Evolutionary conservation across 2,113 vertebrate genomes (phyloP), one percentile per base, ranked within the genome.

Genomic region (Tilapia sparmanii): DNA sequence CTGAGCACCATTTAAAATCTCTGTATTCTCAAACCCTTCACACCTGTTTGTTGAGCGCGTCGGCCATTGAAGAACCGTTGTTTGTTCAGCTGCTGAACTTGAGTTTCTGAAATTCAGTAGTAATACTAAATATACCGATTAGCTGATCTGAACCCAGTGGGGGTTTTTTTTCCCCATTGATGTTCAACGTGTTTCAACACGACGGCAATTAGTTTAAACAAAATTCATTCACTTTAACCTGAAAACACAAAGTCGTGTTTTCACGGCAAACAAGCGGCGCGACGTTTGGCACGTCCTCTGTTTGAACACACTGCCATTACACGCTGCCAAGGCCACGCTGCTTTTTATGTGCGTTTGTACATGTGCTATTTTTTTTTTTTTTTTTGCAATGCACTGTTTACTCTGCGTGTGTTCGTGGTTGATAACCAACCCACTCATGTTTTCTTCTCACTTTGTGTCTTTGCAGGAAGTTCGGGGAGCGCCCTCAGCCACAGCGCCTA

Each of bases 391-490:
- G 80, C 68, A n/a, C 18, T 91, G 86, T 91, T 92, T 91, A 86
- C 89, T 85, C 45, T 86, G 76, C 33, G 61, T 89, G 81, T 93
- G 85, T 93, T 84, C 90, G 92, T 87, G 88, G 91, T 90, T 68
- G 85, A 90, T 85, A 86, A 90, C 80, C 68, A 80, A 68, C 90
- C 86, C 83, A 84, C 91, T 93, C 82, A 93, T 88, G 89, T 86
- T 92, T 84, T 92, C 63, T 92, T 92, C 78, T 95, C 82, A 78
- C 83, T 93, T 82, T 92, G 83, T 92, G 81, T 93, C 54, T 90
- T 88, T 95, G 92, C 95, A 99, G 99, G 97, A 99, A 99, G 97
- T 99, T 99, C 95, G 98, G 98, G 97, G 99, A 99, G 97, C 97
- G 97, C 96, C 98, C 98, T 97, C 98, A 98, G 96, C 98, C 99